Evolutionary conservation across 2,797 vertebrate species (phyloP), one percentile per base, ranked within the genome.

Genomic region (Eospalax fontanierii): DNA sequence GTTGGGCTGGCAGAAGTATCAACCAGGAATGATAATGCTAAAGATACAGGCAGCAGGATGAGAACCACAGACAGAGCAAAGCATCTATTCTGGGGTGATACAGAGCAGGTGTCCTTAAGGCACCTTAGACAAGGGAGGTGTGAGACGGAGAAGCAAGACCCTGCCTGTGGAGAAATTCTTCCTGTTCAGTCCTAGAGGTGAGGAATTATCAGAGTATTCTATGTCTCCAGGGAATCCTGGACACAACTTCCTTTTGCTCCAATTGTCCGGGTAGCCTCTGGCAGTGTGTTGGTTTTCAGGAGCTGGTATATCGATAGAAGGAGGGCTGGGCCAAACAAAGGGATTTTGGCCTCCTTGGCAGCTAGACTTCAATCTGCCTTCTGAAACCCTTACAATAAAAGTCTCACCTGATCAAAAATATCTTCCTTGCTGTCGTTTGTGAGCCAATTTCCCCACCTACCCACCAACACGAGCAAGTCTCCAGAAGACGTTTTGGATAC

Each of bases 361-460:
- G 26, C 76, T 68, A 78, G 61, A 86, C 87, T 82, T 91, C 87
- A 83, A 71, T 30, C 57, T 76, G 76, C 73, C 85, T 89, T 91
- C 84, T 75, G 46, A 74, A 84, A 71, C 57, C 26, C 85, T 63
- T 80, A 66, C 24, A 92, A 73, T 90, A 96, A 92, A 95, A 95
- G 59, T 85, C 26, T 95, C 75, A 93, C 82, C 87, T 95, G 92
- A 70, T 96, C 75, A 95, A 95, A 93, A 94, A 89, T 94, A 93
- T 92, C 79, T 96, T 93, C 87, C 95, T 61, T 94, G 85, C 85
- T 83, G 35, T 87, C 91, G 80, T 94, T 94, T 76, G 65, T 96
- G 76, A 97, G 86, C 92, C 63, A 61, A 80, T 95, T 84, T 92
- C 80, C 38, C 38, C 81, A 78, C 95, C 84, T 79, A 73, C 54